A percentile compares a stretch with the other conserved stretches of the same genome.
Conservation (phyloP, 2,113 vertebrate species). For the Hyaena hyaena region DNA sequence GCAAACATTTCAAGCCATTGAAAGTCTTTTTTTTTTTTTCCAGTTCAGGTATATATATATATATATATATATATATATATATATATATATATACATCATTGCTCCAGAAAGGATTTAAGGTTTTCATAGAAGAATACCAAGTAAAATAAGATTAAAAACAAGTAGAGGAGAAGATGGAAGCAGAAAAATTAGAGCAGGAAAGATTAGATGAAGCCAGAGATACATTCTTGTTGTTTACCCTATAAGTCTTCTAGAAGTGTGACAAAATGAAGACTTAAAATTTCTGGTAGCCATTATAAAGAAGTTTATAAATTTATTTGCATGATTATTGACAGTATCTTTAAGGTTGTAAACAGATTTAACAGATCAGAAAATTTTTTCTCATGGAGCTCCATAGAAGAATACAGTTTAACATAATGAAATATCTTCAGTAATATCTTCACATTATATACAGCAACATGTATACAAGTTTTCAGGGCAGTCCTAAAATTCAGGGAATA, state of each 20-base stretch:
- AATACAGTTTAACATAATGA: constrained; percentile 19
- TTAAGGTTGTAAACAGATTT: background rate
- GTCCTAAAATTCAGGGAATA: constrained; percentile 35
- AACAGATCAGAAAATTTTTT: constrained; percentile 15
- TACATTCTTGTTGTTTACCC: background rate
- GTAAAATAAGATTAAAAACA: constrained; percentile 24
- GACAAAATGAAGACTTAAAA: background rate
- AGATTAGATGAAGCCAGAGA: background rate
- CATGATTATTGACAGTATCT: background rate
- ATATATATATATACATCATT: no score
- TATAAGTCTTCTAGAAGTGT: background rate
- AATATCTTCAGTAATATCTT: background rate
- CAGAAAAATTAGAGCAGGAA: constrained; percentile 20
- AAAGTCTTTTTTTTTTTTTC: constrained; percentile 7
- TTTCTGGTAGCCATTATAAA: background rate
- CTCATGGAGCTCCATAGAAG: constrained; percentile 16
- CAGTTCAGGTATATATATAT: background rate
- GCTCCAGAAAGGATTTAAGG: constrained; percentile 26
- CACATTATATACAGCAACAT: constrained; percentile 6
- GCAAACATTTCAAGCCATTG: constrained; percentile 44
- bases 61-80: no score
- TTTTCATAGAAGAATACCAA: background rate
- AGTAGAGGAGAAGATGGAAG: background rate
- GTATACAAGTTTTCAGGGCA: background rate
- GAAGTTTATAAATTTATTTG: constrained; percentile 16